Evolutionary conservation across 2,113 vertebrate species (phyloP).

Genomic region (Otus sunia): DNA sequence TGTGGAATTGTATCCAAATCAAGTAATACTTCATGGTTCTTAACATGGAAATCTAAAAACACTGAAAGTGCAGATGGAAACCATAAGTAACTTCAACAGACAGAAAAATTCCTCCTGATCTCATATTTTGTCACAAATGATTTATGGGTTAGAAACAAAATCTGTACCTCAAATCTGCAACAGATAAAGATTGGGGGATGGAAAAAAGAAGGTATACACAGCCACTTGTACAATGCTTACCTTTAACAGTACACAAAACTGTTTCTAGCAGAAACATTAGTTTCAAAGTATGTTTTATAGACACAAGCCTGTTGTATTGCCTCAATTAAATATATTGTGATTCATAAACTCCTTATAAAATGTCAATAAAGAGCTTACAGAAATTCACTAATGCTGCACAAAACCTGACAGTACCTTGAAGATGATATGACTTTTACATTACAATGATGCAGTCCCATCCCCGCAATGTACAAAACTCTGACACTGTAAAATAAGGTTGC

Average conservation of each 20-base stretch:
- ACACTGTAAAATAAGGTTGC: background rate
- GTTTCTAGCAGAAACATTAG: background rate
- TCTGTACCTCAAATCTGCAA: background rate
- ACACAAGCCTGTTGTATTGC: background rate
- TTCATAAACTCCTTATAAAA: background rate
- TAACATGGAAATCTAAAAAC: background rate
- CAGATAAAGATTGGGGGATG: background rate
- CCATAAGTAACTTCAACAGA: background rate
- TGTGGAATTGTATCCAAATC: background rate
- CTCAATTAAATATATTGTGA: background rate
- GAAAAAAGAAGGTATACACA: background rate
- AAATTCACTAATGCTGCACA: background rate
- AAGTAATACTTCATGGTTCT: background rate
- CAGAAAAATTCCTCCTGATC: background rate
- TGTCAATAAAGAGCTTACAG: background rate
- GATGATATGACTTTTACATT: background rate
- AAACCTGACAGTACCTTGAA: background rate
- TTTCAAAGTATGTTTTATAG: background rate
- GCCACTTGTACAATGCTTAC: background rate
- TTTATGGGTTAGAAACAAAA: background rate
- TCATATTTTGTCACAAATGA: background rate
- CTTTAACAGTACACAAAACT: background rate
- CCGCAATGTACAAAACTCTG: background rate
- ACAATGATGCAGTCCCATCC: background rate
- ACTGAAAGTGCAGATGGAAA: constrained; percentile 17